Base-by-base conservation (phyloP, 2,888 invertebrate species). In the Lottia gigantea region DNA sequence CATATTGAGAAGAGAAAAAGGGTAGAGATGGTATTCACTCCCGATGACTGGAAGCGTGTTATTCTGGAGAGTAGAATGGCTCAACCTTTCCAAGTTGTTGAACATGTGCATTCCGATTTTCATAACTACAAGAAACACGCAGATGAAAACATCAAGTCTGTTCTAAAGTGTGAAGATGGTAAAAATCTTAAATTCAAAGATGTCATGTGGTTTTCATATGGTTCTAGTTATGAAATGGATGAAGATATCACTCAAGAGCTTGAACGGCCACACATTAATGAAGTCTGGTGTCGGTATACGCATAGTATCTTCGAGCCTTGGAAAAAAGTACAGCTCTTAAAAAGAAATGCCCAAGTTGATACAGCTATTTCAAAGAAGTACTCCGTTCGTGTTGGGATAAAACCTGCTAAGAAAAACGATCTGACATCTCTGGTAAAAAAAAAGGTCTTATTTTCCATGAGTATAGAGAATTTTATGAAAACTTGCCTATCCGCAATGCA, bases 151-250 rank as follows among this genome's bases (percentile, higher is more conserved):
- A 66, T 66, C 66, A 67, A 67, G 61, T 46, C 67, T 16, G 61
- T 61, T 25, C 46, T 67, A 16, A 67, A 67, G 67, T 31, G 46
- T 46, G 25, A 49, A 26, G 67, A 67, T 45, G 67, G 67, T 47
- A 25, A 67, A 67, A 25, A 67, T 49, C 45, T 67, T 25, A 67
- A 67, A 67, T 67, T 67, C 67, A 67, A 67, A 45, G 67, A 67
- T 19, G 47, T 67, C 47, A 49, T 67, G 67, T 67, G 47, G 67
- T 67, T 67, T 67, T 67, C 67, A 31, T 67, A 67, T 46, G 67
- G 67, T 45, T 26, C 67, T 15, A 67, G 67, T 67, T 67, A 15
- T 14, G 67, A 67, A 45, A 67, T 67, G 67, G 55, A 67, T 67
- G 67, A 67, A 55, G 45, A 26, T 16, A 67, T 67, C 49, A 55